A percentile compares a stretch with the other conserved stretches of the same genome.
Conservation (phyloP, 2,113 vertebrate genomes). For the Eurystomus gularis region DNA sequence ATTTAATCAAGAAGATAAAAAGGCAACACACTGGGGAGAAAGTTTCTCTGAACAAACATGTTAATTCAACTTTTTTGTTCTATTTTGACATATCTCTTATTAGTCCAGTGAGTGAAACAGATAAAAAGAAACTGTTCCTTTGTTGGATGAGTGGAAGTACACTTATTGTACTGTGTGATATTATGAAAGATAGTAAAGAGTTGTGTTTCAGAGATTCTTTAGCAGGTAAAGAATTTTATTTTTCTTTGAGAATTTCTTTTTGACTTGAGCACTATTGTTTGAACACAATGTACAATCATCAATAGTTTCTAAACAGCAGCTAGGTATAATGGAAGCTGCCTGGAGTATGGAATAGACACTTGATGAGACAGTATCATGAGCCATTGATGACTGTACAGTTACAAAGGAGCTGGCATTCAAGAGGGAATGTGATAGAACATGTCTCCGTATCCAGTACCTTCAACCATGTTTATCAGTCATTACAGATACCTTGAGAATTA, state of each 20-base stretch:
- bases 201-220: background rate
- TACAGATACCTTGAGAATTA: background rate
- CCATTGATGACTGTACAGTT: background rate
- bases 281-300: background rate
- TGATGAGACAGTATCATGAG: background rate
- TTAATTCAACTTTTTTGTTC: background rate
- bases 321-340: background rate
- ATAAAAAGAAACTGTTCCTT: background rate
- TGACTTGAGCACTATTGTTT: background rate
- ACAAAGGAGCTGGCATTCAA: background rate
- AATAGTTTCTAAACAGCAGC: background rate
- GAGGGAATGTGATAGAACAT: background rate
- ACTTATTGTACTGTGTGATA: background rate
- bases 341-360: background rate
- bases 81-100: background rate
- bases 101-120: background rate
- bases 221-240: background rate
- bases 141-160: background rate
- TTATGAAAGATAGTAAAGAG: background rate
- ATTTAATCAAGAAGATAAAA: background rate
- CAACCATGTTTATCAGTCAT: background rate
- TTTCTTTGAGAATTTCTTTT: background rate
- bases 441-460: background rate
- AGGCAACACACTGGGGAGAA: background rate
- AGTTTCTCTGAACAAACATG: background rate